These are phyloP conservation scores for Bombus balteatus DNA, from an alignment of 1,140 invertebrate genomes.

Conservation along the genomic window DNA sequence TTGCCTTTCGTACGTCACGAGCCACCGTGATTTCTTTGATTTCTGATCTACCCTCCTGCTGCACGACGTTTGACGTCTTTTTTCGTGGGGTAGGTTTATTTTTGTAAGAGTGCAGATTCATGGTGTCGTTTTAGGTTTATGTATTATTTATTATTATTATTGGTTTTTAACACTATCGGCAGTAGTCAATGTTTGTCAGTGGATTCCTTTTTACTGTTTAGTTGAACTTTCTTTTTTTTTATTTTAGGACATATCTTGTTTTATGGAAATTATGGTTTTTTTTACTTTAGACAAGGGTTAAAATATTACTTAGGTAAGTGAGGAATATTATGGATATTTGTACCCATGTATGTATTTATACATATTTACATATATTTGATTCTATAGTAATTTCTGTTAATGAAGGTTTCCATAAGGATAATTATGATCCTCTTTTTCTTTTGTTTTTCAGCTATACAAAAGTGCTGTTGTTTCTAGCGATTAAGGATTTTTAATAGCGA, in stretches of 20 bases:
- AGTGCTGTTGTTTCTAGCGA: not conserved
- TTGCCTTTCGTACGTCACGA: constrained; percentile 12
- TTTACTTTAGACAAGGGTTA: too few relatives aligned
- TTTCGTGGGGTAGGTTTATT: not conserved
- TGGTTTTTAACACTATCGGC: too few relatives aligned
- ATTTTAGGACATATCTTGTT: not conserved
- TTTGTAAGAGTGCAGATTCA: not conserved
- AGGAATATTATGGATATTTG: too few relatives aligned
- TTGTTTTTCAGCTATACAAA: not conserved
- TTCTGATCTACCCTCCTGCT: constrained; percentile 8
- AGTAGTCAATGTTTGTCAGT: not conserved
- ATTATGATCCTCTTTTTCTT: too few relatives aligned
- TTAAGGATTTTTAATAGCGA: not conserved
- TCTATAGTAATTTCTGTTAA: not conserved
- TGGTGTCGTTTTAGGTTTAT: too few relatives aligned
- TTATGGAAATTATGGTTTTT: not conserved
- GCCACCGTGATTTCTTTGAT: constrained; percentile 6
- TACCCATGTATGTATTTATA: too few relatives aligned
- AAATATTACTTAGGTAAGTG: too few relatives aligned
- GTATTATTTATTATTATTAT: too few relatives aligned
- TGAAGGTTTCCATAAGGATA: too few relatives aligned
- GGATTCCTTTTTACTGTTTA: not conserved
- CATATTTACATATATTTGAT: not conserved
- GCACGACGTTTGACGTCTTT: not conserved
- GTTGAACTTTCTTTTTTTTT: too few relatives aligned